Conservation (phyloP, 2,797 vertebrate species). For the Chelon labrosus region DNA sequence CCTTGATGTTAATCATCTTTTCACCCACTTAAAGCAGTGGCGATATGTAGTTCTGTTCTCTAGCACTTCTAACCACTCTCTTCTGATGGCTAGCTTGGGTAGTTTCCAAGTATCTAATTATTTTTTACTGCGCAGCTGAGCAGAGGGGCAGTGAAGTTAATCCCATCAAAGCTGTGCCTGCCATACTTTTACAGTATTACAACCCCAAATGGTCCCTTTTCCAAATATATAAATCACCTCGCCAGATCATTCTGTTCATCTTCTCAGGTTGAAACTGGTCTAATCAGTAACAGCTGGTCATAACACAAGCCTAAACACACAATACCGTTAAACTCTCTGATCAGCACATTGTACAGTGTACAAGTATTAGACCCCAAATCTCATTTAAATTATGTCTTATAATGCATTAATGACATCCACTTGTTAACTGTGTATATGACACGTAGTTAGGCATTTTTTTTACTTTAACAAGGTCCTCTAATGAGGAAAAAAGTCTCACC, state of each 20-base stretch:
- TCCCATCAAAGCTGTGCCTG: conserved; percentile 35
- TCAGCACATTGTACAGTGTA: conserved; percentile 9
- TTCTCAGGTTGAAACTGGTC: conserved; percentile 17
- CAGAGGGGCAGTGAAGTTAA: conserved; percentile 44
- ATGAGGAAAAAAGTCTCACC: neutral
- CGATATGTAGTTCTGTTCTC: conserved; percentile 44
- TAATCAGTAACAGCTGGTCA: conserved; percentile 32
- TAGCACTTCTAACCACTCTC: conserved; percentile 32
- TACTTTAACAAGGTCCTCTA: neutral
- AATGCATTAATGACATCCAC: conserved; percentile 11
- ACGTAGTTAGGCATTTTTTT: neutral
- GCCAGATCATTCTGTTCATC: conserved; percentile 5
- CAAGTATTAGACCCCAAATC: neutral
- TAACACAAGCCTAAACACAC: conserved; percentile 6
- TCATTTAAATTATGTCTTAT: conserved; percentile 7
- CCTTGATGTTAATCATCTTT: conserved; percentile 31
- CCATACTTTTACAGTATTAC: conserved; percentile 46
- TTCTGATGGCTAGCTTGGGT: conserved; percentile 42
- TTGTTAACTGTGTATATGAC: neutral
- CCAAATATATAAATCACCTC: conserved; percentile 47
- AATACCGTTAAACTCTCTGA: conserved; percentile 2
- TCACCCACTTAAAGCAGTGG: conserved; percentile 23
- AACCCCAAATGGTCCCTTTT: conserved; percentile 43
- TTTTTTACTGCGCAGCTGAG: conserved; percentile 60
- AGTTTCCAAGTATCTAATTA: conserved; percentile 63